Percentiles rank a stretch among this genome's conserved stretches.
Conservation (phyloP, 1,140 invertebrate species). For the Drosophila busckii region DNA sequence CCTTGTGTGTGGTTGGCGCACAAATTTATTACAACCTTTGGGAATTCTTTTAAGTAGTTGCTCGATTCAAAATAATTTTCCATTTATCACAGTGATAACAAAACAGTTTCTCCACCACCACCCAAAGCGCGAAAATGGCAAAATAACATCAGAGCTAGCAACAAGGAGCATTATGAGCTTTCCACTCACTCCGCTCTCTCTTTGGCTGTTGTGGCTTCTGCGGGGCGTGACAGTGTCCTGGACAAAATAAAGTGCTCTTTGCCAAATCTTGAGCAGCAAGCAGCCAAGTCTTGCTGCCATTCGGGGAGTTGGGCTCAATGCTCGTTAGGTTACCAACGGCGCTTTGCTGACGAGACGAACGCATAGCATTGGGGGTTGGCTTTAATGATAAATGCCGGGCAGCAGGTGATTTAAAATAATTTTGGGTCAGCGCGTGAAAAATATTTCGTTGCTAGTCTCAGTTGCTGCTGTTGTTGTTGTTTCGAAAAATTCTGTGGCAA, state of each 20-base stretch:
- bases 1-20: constrained; percentile 38
- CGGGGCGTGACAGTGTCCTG: constrained; percentile 50
- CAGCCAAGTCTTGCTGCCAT: constrained; percentile 34
- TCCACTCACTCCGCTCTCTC: neutral
- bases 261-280: constrained; percentile 55
- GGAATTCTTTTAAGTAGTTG: constrained; percentile 78
- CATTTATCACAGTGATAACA: constrained; percentile 77
- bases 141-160: constrained; percentile 57
- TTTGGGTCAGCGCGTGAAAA: constrained; percentile 64
- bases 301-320: constrained; percentile 39
- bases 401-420: constrained; percentile 77
- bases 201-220: constrained; percentile 9
- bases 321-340: constrained; percentile 42
- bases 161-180: constrained; percentile 49
- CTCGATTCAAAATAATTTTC: constrained; percentile 78
- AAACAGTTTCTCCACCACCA: constrained; percentile 60
- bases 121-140: constrained; percentile 70
- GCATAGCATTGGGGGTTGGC: neutral
- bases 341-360: constrained; percentile 15
- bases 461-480: constrained; percentile 48
- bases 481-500: constrained; percentile 67
- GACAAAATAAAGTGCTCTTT: constrained; percentile 67
- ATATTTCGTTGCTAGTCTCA: too few relatives aligned
- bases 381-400: constrained; percentile 73
- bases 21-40: constrained; percentile 76